Evolutionary conservation across 2,113 vertebrate genomes (phyloP).

Genomic region (Pedetes capensis): DNA sequence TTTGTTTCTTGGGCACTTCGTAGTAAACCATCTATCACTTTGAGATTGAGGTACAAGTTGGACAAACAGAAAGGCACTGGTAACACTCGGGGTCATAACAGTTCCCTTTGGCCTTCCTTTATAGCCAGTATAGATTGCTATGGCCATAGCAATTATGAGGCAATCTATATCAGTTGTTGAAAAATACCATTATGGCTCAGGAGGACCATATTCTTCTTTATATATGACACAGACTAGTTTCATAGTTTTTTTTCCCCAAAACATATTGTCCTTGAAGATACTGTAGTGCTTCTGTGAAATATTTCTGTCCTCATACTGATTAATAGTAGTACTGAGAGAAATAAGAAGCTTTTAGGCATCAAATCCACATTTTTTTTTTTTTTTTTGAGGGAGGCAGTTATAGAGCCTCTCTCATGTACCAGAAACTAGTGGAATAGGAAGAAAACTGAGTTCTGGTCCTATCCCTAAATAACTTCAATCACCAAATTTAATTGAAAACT

Average conservation of each 20-base stretch:
- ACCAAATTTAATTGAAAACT: neutral
- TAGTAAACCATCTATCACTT: neutral
- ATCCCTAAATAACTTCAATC: neutral
- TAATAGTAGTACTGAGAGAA: neutral
- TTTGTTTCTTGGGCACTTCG: neutral
- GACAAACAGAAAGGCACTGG: neutral
- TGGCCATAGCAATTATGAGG: neutral
- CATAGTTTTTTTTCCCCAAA: neutral
- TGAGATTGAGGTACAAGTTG: neutral
- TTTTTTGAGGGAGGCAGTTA: neutral
- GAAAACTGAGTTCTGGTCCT: neutral
- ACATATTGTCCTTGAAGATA: neutral
- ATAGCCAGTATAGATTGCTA: neutral
- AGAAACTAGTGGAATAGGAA: neutral
- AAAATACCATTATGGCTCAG: neutral
- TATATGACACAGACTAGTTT: neutral
- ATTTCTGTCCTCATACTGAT: neutral
- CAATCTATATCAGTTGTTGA: conserved; percentile 28
- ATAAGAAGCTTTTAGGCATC: neutral
- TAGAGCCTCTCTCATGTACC: neutral
- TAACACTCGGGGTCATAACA: neutral
- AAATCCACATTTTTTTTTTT: neutral
- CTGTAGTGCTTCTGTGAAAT: neutral
- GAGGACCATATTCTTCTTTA: neutral
- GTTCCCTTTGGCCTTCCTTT: neutral